Evolutionary conservation across 1,140 invertebrate genomes (phyloP).

Genomic region (Onthophagus taurus): DNA sequence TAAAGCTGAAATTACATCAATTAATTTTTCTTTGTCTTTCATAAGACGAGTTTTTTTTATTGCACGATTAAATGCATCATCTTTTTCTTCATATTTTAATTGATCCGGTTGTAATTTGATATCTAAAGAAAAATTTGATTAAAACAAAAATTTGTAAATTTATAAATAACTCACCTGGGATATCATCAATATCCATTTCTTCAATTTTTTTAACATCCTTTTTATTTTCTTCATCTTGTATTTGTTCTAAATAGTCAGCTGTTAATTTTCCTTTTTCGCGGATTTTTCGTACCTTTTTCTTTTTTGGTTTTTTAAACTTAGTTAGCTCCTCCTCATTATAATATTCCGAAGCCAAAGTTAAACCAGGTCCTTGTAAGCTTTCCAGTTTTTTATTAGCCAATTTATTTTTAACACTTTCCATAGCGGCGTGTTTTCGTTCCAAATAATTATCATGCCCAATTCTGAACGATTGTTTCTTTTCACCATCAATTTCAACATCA

Average conservation of each 20-base stretch:
- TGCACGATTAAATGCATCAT: slow-evolving; percentile 61
- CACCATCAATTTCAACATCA: slow-evolving; percentile 88
- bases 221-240: slow-evolving; percentile 41
- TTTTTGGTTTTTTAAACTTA: slow-evolving; percentile 90
- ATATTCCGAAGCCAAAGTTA: slow-evolving; percentile 79
- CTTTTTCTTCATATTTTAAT: slow-evolving; percentile 64
- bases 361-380: slow-evolving; percentile 54
- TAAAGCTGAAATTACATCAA: slow-evolving; percentile 30
- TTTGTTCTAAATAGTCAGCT: slow-evolving; percentile 47
- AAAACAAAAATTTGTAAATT: slow-evolving; percentile 5
- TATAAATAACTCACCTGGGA: slow-evolving; percentile 37
- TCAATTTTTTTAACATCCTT: slow-evolving; percentile 37
- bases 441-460: slow-evolving; percentile 53
- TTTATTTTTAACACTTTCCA: slow-evolving; percentile 46
- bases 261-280: slow-evolving; percentile 46
- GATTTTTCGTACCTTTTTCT: slow-evolving; percentile 63
- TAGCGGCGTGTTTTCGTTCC: slow-evolving; percentile 40
- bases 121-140: slow-evolving; percentile 30
- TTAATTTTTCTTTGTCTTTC: slow-evolving; percentile 48
- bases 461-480: slow-evolving; percentile 67
- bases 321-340: slow-evolving; percentile 72
- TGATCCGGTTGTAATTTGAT: slow-evolving; percentile 44
- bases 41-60: slow-evolving; percentile 64
- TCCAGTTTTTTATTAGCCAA: slow-evolving; percentile 63
- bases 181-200: slow-evolving; percentile 44